Evolutionary conservation across 2,888 invertebrate genomes (phyloP).

Genomic region (Stegana nigrithorax): DNA sequence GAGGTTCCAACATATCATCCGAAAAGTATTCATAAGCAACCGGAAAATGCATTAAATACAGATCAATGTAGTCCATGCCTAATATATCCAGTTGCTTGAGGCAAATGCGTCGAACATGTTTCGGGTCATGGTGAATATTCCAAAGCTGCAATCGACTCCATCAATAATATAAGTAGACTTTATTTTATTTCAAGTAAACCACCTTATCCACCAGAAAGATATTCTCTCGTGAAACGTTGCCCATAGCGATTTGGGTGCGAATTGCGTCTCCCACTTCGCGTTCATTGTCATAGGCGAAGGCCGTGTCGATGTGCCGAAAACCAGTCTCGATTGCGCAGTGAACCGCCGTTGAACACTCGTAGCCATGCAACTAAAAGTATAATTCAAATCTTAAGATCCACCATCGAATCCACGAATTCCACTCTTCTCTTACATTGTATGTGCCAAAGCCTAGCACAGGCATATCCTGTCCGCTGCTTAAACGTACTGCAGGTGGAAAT

Average conservation of each 20-base stretch:
- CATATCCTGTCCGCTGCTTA: constrained; percentile 73
- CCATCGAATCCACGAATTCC: background rate
- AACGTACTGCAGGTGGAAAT: constrained; percentile 70
- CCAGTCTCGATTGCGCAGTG: constrained; percentile 69
- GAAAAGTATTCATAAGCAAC: background rate
- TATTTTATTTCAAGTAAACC: background rate
- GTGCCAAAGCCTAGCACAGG: constrained; percentile 81
- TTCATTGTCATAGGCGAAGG: constrained; percentile 69
- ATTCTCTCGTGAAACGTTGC: constrained; percentile 62
- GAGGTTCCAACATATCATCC: constrained; percentile 58
- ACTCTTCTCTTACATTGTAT: constrained; percentile 81
- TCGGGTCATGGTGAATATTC: constrained; percentile 60
- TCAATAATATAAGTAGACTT: background rate
- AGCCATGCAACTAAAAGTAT: constrained; percentile 40
- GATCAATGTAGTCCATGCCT: constrained; percentile 80
- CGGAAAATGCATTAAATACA: constrained; percentile 75
- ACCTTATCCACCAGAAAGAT: constrained; percentile 59
- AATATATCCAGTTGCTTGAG: constrained; percentile 74
- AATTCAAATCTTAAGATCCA: background rate
- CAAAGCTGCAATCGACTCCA: constrained; percentile 63
- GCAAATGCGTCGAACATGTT: constrained; percentile 67
- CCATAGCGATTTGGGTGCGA: constrained; percentile 62
- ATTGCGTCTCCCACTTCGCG: constrained; percentile 66
- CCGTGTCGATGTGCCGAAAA: constrained; percentile 71
- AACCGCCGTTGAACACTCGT: constrained; percentile 53